Evolutionary conservation across 2,113 vertebrate species (phyloP).

Genomic region (Poecilia latipinna): DNA sequence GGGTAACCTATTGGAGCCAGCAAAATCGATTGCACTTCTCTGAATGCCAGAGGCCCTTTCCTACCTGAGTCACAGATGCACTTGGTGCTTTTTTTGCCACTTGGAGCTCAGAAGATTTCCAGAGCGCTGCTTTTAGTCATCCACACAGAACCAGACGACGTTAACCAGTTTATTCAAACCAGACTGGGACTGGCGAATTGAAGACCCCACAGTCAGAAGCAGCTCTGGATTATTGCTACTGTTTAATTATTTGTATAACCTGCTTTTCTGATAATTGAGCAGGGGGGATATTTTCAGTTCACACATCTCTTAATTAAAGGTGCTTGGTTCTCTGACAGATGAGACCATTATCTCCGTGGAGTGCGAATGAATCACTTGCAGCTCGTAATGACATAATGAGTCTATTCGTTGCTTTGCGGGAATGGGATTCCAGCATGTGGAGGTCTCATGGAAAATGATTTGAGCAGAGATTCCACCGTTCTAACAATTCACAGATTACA

Average conservation of each 20-base stretch:
- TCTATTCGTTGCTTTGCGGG: conserved; percentile 28
- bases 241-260: conserved; percentile 48
- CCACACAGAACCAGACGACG: neutral
- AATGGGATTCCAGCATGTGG: conserved; percentile 20
- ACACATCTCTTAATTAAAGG: conserved; percentile 60
- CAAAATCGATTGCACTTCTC: conserved; percentile 33
- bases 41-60: conserved; percentile 27
- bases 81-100: conserved; percentile 18
- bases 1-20: conserved; percentile 47
- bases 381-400: conserved; percentile 55
- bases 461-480: neutral
- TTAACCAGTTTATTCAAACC: neutral
- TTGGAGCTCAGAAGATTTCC: conserved; percentile 24
- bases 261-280: conserved; percentile 41
- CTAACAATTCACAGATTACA: neutral
- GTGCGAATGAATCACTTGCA: conserved; percentile 52
- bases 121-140: neutral
- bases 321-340: conserved; percentile 58
- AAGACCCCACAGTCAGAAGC: neutral
- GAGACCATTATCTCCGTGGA: conserved; percentile 64
- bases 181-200: neutral
- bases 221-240: neutral
- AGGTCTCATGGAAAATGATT: neutral
- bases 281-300: conserved; percentile 57
- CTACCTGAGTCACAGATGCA: conserved; percentile 12